Percentiles rank a stretch among this genome's conserved stretches.
Conservation (phyloP, 2,888 invertebrate species). For the Frankliniella fusca region DNA sequence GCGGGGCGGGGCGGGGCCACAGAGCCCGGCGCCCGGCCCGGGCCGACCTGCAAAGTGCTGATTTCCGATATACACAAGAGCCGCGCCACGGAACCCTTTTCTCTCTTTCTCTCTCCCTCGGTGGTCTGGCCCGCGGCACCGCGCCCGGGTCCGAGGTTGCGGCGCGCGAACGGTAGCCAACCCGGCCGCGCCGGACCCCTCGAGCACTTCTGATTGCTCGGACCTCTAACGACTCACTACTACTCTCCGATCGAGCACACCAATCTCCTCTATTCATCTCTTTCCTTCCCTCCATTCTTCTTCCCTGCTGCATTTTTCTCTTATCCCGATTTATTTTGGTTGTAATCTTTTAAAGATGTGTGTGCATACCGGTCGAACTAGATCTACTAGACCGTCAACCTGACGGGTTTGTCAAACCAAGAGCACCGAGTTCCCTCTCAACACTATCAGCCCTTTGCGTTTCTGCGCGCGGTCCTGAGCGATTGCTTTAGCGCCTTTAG, state of each 20-base stretch:
- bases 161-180: background rate
- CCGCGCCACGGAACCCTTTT: background rate
- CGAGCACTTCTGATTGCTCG: background rate
- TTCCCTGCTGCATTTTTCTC: background rate
- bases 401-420: too few relatives aligned
- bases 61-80: background rate
- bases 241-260: background rate
- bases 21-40: background rate
- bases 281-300: background rate
- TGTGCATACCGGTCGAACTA: too few relatives aligned
- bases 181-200: background rate
- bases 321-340: too few relatives aligned
- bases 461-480: background rate
- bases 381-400: too few relatives aligned
- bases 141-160: background rate
- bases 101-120: background rate
- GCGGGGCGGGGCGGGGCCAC: background rate
- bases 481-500: background rate
- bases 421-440: too few relatives aligned
- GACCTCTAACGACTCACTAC: too few relatives aligned
- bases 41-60: background rate
- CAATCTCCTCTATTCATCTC: background rate
- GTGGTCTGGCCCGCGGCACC: background rate
- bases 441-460: background rate
- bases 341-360: too few relatives aligned